Conservation (phyloP, 2,888 invertebrate genomes). For the Brachynemurus nebulosus region DNA sequence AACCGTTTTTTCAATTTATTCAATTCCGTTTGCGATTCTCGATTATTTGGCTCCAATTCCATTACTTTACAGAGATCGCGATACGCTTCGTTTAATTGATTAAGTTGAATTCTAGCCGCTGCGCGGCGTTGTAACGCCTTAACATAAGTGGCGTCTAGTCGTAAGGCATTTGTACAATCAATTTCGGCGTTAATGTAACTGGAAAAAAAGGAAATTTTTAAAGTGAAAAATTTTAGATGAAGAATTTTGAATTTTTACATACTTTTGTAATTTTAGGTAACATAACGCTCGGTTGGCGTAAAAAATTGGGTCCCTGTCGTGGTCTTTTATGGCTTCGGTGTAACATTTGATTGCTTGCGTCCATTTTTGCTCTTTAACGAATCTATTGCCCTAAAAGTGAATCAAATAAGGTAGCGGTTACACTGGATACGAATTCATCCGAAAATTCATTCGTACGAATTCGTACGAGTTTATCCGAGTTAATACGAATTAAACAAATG, state of each 20-base stretch:
- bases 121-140: conserved; percentile 78
- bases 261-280: conserved; percentile 68
- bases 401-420: too few relatives aligned
- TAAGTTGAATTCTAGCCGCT: conserved; percentile 55
- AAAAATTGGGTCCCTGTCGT: conserved; percentile 63
- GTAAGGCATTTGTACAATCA: conserved; percentile 70
- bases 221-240: too few relatives aligned
- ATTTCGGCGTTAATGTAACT: conserved; percentile 56
- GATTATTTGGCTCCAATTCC: conserved; percentile 65
- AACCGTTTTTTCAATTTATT: conserved; percentile 38
- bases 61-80: conserved; percentile 56
- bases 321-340: conserved; percentile 71
- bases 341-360: conserved; percentile 77
- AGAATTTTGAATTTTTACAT: too few relatives aligned
- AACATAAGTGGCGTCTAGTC: conserved; percentile 61
- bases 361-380: conserved; percentile 67
- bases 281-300: conserved; percentile 84
- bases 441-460: too few relatives aligned
- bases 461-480: too few relatives aligned
- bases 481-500: too few relatives aligned
- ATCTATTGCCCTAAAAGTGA: conserved; percentile 57
- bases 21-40: conserved; percentile 47
- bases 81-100: conserved; percentile 56
- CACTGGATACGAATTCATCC: too few relatives aligned
- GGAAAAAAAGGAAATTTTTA: conserved; percentile 15